Conservation (phyloP, 2,888 invertebrate species). For the Calliphora vomitoria region DNA sequence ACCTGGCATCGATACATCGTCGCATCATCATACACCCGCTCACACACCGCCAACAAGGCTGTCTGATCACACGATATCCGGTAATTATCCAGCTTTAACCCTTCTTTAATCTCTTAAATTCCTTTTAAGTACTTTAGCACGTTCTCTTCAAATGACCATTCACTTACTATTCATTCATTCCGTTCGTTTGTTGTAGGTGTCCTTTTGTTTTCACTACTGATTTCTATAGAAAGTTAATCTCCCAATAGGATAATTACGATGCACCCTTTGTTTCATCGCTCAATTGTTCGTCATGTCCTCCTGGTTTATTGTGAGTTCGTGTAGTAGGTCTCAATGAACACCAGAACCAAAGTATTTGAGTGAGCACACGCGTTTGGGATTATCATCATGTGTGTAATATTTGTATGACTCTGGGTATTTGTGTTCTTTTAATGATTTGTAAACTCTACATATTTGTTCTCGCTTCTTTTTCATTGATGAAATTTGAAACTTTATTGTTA, state of each 20-base stretch:
- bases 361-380: constrained; percentile 74
- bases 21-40: constrained; percentile 88
- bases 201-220: constrained; percentile 33
- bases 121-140: constrained; percentile 39
- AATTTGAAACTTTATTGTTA: constrained; percentile 66
- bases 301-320: background rate
- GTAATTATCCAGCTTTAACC: constrained; percentile 82
- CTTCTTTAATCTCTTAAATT: constrained; percentile 59
- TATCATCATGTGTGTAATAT: constrained; percentile 66
- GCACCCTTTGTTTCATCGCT: constrained; percentile 31
- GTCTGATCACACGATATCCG: constrained; percentile 87
- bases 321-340: constrained; percentile 13
- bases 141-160: constrained; percentile 48
- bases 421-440: constrained; percentile 19
- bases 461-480: constrained; percentile 46
- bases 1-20: constrained; percentile 85
- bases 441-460: too few relatives aligned
- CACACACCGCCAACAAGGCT: constrained; percentile 89
- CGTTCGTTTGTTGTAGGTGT: background rate
- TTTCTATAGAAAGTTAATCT: constrained; percentile 63
- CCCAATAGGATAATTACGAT: constrained; percentile 61
- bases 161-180: constrained; percentile 36
- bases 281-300: constrained; percentile 38
- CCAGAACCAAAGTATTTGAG: constrained; percentile 25
- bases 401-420: constrained; percentile 66